Percentiles rank a stretch among this genome's conserved stretches.
Conservation (phyloP, 2,113 vertebrate genomes). For the Platycercus adscitus region DNA sequence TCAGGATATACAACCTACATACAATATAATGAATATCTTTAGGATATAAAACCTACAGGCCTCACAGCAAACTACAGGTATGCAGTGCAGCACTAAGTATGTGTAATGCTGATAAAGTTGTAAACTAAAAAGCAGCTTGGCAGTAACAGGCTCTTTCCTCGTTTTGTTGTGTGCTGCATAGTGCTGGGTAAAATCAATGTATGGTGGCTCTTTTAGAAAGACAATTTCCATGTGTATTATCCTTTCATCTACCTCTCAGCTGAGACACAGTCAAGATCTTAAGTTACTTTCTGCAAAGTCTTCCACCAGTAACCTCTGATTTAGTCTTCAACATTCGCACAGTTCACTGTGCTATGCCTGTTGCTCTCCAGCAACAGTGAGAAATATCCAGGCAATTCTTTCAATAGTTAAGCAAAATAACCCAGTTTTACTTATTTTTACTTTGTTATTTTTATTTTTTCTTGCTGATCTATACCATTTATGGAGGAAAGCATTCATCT, state of each 20-base stretch:
- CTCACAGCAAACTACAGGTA: background rate
- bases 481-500: background rate
- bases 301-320: background rate
- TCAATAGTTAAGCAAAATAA: background rate
- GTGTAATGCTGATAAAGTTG: background rate
- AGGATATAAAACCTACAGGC: background rate
- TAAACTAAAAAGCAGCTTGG: background rate
- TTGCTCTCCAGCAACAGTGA: background rate
- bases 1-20: background rate
- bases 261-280: background rate
- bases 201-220: background rate
- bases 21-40: background rate
- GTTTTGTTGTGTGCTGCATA: background rate
- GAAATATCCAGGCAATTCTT: background rate
- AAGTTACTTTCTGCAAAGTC: background rate
- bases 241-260: background rate
- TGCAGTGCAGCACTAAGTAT: background rate
- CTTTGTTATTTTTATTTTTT: background rate
- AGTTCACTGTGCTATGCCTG: background rate
- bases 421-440: background rate
- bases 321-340: background rate
- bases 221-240: background rate
- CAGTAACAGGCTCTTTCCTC: background rate
- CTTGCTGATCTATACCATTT: background rate
- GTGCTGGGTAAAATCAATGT: background rate